Percentiles rank a stretch among this genome's conserved stretches.
phyloP scores from a whole-genome alignment of 2,888 invertebrate species.

The Drosophila falleni region DNA sequence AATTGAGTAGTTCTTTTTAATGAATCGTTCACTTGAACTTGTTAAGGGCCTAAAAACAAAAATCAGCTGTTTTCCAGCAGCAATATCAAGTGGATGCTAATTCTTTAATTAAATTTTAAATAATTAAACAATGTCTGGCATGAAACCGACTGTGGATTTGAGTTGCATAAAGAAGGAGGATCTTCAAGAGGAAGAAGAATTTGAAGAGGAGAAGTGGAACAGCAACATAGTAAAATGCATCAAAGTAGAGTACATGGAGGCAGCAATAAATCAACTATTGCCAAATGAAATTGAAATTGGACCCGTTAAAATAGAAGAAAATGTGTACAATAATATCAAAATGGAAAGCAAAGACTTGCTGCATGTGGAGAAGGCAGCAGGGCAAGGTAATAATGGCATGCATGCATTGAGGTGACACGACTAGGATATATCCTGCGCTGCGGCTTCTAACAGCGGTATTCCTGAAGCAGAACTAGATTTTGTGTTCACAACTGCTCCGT shows the following conservation, averaged over 20 bases:
- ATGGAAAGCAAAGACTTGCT: neutral
- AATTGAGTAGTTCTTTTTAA: neutral
- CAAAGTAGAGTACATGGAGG: neutral
- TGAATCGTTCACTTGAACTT: neutral
- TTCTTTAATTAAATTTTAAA: neutral
- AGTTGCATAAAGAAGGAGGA: conserved; percentile 5
- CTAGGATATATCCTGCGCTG: no score
- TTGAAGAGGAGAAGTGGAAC: neutral
- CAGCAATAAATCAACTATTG: neutral
- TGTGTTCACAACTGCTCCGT: no score
- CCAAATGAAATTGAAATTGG: conserved; percentile 29
- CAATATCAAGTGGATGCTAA: conserved; percentile 2
- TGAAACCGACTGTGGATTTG: neutral
- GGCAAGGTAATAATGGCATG: conserved; percentile 10
- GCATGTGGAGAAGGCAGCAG: neutral
- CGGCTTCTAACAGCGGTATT: no score
- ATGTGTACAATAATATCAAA: neutral
- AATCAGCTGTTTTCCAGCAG: conserved; percentile 1
- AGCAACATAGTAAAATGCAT: neutral
- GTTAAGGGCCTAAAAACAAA: neutral
- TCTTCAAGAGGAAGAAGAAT: neutral
- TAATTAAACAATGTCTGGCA: conserved; percentile 6
- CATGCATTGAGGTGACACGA: no score
- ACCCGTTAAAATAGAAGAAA: conserved; percentile 15
- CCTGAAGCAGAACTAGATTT: no score